phyloP scores from a whole-genome alignment of 2,797 vertebrate genomes.

The Lindbergichthys nudifrons region DNA sequence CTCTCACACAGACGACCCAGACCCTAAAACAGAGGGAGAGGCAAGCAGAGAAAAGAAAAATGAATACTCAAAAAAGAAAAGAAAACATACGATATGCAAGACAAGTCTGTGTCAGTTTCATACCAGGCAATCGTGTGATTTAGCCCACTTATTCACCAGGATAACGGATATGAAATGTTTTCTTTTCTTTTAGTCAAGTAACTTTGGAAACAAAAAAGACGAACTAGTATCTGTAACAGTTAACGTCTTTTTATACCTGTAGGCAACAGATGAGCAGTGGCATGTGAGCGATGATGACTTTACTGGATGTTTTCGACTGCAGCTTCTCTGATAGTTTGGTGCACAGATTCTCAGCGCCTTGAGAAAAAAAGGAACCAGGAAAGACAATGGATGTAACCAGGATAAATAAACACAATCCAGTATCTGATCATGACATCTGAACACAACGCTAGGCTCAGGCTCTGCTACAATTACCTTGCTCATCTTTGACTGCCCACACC shows the following conservation, averaged over 20 bases:
- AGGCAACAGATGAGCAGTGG: slow-evolving; percentile 95
- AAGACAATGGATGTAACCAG: slow-evolving; percentile 8
- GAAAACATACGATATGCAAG: neutral
- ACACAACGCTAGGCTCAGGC: slow-evolving; percentile 18
- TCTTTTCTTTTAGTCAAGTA: neutral
- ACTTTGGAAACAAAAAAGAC: neutral
- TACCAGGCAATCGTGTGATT: neutral
- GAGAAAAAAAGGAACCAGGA: slow-evolving; percentile 10
- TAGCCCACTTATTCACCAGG: neutral
- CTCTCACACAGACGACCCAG: slow-evolving; percentile 94
- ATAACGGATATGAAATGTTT: neutral
- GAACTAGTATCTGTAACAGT: neutral
- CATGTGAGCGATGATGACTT: slow-evolving; percentile 96
- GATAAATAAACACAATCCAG: slow-evolving; percentile 11
- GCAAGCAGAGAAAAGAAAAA: slow-evolving; percentile 4
- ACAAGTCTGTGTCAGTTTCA: neutral
- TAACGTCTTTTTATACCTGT: slow-evolving; percentile 83
- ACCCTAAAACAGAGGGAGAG: slow-evolving; percentile 80
- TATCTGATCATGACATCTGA: slow-evolving; percentile 17
- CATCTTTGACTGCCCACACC: slow-evolving; percentile 98
- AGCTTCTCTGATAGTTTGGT: slow-evolving; percentile 95
- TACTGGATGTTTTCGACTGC: slow-evolving; percentile 97
- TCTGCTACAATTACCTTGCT: slow-evolving; percentile 87
- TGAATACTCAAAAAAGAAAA: neutral
- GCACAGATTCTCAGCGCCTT: slow-evolving; percentile 96